A percentile compares a stretch with the other conserved stretches of the same genome.
Conservation (phyloP, 1,140 invertebrate species). For the Popillia japonica region DNA sequence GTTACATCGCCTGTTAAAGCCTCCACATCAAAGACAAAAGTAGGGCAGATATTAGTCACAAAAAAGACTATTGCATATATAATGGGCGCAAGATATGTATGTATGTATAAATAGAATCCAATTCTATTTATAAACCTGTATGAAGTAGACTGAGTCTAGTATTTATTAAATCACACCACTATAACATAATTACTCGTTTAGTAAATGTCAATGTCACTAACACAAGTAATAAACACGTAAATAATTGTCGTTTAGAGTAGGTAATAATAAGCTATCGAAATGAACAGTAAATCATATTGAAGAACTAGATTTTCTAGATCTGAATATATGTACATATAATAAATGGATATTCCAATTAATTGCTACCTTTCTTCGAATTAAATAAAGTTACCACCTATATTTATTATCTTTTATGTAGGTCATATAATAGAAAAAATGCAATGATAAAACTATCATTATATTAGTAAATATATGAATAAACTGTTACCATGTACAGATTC, state of each 20-base stretch:
- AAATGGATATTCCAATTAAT: neutral
- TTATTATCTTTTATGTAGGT: neutral
- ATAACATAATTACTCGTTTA: slow-evolving; percentile 8
- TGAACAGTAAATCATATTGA: neutral
- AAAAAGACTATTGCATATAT: neutral
- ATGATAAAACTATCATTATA: too few relatives aligned
- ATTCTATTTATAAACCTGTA: neutral
- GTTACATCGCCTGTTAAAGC: too few relatives aligned
- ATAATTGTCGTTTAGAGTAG: neutral
- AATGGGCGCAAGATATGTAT: neutral
- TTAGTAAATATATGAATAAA: neutral
- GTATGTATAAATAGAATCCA: neutral
- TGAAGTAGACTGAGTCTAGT: neutral
- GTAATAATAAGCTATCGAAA: neutral
- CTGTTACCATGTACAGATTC: neutral
- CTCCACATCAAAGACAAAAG: neutral
- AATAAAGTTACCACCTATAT: neutral
- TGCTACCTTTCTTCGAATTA: neutral
- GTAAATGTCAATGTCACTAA: neutral
- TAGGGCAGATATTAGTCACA: neutral
- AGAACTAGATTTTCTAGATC: neutral
- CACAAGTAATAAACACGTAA: neutral
- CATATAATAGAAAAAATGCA: neutral
- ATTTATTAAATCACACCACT: neutral
- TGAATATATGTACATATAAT: too few relatives aligned